Conservation (phyloP, 2,797 vertebrate genomes). For the Knipowitschia caucasica region DNA sequence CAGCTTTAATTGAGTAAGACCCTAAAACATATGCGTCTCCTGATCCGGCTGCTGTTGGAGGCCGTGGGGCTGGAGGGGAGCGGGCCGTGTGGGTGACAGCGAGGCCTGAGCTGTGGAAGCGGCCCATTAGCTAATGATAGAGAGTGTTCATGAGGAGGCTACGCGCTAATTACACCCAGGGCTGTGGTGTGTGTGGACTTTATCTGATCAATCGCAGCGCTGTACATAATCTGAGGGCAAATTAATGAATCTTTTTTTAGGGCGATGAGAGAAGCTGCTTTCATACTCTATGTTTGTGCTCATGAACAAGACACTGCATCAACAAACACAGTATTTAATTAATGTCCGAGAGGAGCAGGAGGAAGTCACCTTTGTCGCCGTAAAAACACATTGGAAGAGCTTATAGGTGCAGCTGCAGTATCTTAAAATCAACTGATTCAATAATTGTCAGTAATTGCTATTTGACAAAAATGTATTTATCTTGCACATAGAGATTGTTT, state of each 20-base stretch:
- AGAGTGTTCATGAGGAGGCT: slow-evolving; percentile 54
- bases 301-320: too few relatives aligned
- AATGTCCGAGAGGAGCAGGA: too few relatives aligned
- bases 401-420: too few relatives aligned
- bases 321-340: too few relatives aligned
- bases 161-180: slow-evolving; percentile 66
- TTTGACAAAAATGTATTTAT: too few relatives aligned
- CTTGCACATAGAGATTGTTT: too few relatives aligned
- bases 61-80: slow-evolving; percentile 51
- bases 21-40: slow-evolving; percentile 52
- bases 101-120: slow-evolving; percentile 51
- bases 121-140: slow-evolving; percentile 74
- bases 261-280: background rate
- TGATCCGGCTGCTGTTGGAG: slow-evolving; percentile 51
- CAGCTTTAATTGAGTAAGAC: slow-evolving; percentile 56
- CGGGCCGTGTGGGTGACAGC: slow-evolving; percentile 37
- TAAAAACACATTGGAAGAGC: too few relatives aligned
- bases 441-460: too few relatives aligned
- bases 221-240: background rate
- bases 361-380: too few relatives aligned
- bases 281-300: too few relatives aligned
- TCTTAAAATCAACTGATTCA: too few relatives aligned
- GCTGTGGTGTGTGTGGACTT: slow-evolving; percentile 33
- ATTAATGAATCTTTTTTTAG: slow-evolving; percentile 10
- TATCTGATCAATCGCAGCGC: slow-evolving; percentile 30